Base-by-base conservation (phyloP, 1,140 invertebrate species). In the Polypedilum vanderplanki region DNA sequence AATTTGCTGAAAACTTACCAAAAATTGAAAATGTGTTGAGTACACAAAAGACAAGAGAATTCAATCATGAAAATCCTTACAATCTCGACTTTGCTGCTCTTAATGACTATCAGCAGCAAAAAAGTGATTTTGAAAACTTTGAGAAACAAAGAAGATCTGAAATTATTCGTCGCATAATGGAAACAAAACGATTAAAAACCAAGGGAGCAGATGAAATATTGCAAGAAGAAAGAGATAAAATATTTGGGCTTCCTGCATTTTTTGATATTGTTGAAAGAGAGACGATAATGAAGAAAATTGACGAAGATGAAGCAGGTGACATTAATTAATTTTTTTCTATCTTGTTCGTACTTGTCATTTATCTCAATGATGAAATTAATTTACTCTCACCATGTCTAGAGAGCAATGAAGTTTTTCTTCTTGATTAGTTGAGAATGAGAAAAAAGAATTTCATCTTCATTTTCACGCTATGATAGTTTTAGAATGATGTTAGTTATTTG, bases 61-160 rank as follows among this genome's bases (percentile, higher is more conserved):
- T 70, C 20, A 70, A 70, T 10, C 65, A 22, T 70, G 17, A 70
- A 70, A 70, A 70, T 70, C 65, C 65, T 18, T 70, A 20, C 18
- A 70, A 70, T 20, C 65, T 70, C 17, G 20, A 70, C 10, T 18
- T 70, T 3, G 18, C 17, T 20, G 65, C 65, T 18, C 8, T 70
- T 10, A 18, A n/a, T 18, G 20, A 70, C 17, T 70, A 70, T 70
- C 65, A 70, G 18, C 15, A 20, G 10, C 17, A 22, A 70, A 18
- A 10, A 18, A 70, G 20, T 7, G 5, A 70, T 70, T 17, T 17
- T 22, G 20, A 70, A 18, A 17, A 20, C 18, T n/a, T 18, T 20
- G n/a, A 9, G 5, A 70, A 10, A 70, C 65, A 18, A 18, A 18
- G 20, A 70, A 20, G 10, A 5, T 18, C 3, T 20, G n/a, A 70